Conservation (phyloP, 1,140 invertebrate species). For the Cydia fagiglandana region DNA sequence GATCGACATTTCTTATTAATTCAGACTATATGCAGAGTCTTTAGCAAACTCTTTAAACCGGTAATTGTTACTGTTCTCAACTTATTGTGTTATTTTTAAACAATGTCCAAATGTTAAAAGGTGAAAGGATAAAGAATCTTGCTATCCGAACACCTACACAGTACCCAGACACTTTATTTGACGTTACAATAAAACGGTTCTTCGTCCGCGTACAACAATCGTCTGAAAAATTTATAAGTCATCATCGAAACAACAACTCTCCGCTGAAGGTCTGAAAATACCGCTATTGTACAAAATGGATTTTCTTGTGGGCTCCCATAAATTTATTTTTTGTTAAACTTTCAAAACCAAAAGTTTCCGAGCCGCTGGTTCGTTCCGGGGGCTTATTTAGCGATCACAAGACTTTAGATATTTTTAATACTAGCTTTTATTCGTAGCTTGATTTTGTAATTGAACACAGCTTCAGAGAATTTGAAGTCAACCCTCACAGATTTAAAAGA, state of each 20-base stretch:
- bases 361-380: conserved; percentile 10
- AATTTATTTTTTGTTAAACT: conserved; percentile 25
- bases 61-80: neutral
- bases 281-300: conserved; percentile 15
- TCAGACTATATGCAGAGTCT: no score
- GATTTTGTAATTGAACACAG: neutral
- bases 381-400: conserved; percentile 20
- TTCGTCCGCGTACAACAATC: neutral
- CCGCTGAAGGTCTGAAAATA: neutral
- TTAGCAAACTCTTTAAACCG: neutral
- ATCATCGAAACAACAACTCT: neutral
- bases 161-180: no score
- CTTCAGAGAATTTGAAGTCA: neutral
- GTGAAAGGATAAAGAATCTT: neutral
- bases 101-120: neutral
- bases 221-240: conserved; percentile 3
- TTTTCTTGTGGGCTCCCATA: conserved; percentile 8
- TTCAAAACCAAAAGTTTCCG: conserved; percentile 22
- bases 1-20: no score
- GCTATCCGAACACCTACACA: neutral
- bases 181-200: neutral
- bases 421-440: neutral
- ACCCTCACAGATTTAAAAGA: neutral
- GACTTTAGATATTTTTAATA: conserved; percentile 10
- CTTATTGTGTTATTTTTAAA: neutral